A percentile compares a stretch with the other conserved stretches of the same genome.
Conservation (phyloP, 1,140 invertebrate species). For the Drosophila ogumai region DNA sequence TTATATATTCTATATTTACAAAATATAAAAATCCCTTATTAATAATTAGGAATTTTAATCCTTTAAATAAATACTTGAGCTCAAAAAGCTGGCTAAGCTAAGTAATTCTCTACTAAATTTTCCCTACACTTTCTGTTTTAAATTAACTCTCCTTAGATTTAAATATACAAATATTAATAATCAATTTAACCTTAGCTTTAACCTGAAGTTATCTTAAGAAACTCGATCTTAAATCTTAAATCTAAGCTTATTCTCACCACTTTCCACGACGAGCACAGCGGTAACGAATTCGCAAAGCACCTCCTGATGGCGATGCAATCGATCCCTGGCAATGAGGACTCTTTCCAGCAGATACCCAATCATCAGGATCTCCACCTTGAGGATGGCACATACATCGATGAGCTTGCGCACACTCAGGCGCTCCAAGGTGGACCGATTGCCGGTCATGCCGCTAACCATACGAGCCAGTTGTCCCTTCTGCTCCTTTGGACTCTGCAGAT, state of each 20-base stretch:
- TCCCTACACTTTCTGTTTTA: no score
- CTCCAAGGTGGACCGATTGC: slow-evolving; percentile 29
- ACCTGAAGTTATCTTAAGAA: neutral
- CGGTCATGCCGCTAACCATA: slow-evolving; percentile 41
- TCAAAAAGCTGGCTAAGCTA: no score
- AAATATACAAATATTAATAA: neutral
- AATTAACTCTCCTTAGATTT: neutral
- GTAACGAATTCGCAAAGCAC: slow-evolving; percentile 64
- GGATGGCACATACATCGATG: slow-evolving; percentile 65
- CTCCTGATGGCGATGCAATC: slow-evolving; percentile 61
- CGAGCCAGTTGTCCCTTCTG: slow-evolving; percentile 18
- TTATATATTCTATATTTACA: no score
- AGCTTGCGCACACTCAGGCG: slow-evolving; percentile 43
- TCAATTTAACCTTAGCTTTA: neutral
- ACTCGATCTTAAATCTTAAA: neutral
- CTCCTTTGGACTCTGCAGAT: slow-evolving; percentile 3
- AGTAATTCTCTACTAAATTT: no score
- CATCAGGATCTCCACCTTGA: slow-evolving; percentile 74
- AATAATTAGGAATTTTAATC: no score
- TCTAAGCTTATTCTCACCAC: slow-evolving; percentile 37
- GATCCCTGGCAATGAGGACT: slow-evolving; percentile 62
- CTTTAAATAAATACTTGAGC: no score
- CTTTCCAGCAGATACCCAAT: slow-evolving; percentile 64
- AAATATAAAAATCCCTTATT: no score
- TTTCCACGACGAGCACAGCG: slow-evolving; percentile 51